Percentiles rank a stretch among this genome's conserved stretches.
These are phyloP conservation scores for Heteractis magnifica DNA, from an alignment of 92 coral and sea anemone species.

Conservation along the genomic window DNA sequence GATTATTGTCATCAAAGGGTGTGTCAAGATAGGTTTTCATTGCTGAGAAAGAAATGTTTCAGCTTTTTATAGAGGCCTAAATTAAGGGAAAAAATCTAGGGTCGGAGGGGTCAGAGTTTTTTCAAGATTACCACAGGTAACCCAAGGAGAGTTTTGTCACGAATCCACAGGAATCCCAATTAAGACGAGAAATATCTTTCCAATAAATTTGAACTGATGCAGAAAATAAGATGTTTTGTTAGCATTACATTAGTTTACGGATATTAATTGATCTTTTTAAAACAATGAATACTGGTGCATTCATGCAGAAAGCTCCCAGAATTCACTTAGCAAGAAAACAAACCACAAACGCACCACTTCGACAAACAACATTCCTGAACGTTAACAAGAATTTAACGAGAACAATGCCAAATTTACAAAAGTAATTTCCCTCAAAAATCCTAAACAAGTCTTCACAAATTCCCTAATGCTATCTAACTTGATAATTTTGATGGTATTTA, in stretches of 20 bases:
- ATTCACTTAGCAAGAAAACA: not conserved
- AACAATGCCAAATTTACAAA: not conserved
- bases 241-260: slow-evolving; percentile 2
- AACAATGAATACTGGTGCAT: not conserved
- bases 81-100: not conserved
- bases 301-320: slow-evolving; percentile 7
- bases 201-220: not conserved
- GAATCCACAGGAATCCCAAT: too few species aligned
- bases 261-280: slow-evolving; percentile 2
- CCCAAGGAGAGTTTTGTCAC: not conserved
- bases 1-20: not conserved
- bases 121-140: not conserved
- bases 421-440: not conserved
- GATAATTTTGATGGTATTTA: not conserved
- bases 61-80: not conserved
- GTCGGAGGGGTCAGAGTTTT: not conserved
- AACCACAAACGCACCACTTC: not conserved
- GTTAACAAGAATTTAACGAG: slow-evolving; percentile 8
- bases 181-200: not conserved
- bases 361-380: slow-evolving; percentile 30
- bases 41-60: not conserved
- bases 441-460: not conserved
- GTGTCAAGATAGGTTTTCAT: not conserved
- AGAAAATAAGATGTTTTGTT: not conserved
- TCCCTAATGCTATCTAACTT: not conserved